phyloP scores from a whole-genome alignment of 1,140 invertebrate species.

The Camponotus vicinus region DNA sequence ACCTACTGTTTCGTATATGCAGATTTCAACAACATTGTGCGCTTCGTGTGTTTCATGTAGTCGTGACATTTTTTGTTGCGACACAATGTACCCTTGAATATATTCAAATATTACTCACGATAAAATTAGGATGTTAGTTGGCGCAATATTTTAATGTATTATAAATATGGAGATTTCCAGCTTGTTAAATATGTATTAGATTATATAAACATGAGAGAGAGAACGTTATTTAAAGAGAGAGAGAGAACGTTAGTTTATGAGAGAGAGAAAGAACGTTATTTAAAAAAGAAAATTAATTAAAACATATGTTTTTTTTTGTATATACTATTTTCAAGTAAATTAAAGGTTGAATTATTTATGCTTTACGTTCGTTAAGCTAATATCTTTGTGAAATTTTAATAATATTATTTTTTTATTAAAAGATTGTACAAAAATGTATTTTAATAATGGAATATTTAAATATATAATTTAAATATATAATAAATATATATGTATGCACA shows the following conservation, averaged over 20 bases:
- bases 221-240: no score
- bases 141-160: constrained; percentile 25
- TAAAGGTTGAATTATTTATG: not conserved
- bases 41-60: constrained; percentile 10
- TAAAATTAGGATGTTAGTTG: constrained; percentile 37
- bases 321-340: not conserved
- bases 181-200: constrained; percentile 37
- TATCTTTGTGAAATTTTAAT: not conserved
- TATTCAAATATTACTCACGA: constrained; percentile 34
- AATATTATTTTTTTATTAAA: not conserved
- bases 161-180: constrained; percentile 35
- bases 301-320: not conserved
- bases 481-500: no score
- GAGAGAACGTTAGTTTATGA: no score
- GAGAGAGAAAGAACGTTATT: no score
- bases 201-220: not conserved
- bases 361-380: not conserved
- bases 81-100: constrained; percentile 17
- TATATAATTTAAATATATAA: no score
- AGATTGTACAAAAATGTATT: not conserved
- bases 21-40: constrained; percentile 22
- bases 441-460: no score
- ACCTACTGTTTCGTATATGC: not conserved
- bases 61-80: not conserved
- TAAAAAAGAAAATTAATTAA: constrained; percentile 22